Evolutionary conservation across 30 jellyfish, hydroid and myxozoan species (phyloP).

Genomic region (Cassiopea xamachana): DNA sequence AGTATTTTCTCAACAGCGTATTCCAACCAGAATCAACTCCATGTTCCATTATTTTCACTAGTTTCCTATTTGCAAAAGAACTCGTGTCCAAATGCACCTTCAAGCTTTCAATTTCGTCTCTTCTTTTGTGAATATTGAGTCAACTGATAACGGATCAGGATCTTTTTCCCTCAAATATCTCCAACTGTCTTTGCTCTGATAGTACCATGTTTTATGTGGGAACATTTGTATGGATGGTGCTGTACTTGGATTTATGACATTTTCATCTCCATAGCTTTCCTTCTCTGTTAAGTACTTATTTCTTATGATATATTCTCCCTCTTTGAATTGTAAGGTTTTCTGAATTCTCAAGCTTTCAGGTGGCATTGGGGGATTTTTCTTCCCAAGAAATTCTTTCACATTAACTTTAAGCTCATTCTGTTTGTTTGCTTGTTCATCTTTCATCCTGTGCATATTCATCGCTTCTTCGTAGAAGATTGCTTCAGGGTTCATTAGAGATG

Average conservation of each 20-base stretch:
- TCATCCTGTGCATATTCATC: background rate
- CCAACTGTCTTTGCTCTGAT: constrained; percentile 60
- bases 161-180: constrained; percentile 55
- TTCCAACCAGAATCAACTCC: too few relatives aligned
- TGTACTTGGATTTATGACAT: constrained; percentile 46
- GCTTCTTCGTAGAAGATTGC: background rate
- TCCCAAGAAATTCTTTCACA: constrained; percentile 52
- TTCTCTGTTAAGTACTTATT: background rate
- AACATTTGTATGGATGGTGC: constrained; percentile 58
- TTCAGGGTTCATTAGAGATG: background rate
- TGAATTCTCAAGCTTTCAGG: constrained; percentile 54
- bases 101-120: background rate
- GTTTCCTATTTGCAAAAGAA: background rate
- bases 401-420: background rate
- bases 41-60: too few relatives aligned
- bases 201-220: constrained; percentile 57
- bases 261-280: constrained; percentile 14
- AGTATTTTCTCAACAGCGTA: too few relatives aligned
- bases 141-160: constrained; percentile 58
- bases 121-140: constrained; percentile 12
- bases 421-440: background rate
- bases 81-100: background rate
- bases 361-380: constrained; percentile 67
- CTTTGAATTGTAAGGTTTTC: background rate
- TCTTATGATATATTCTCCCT: background rate